Evolutionary conservation across 1,140 invertebrate genomes (phyloP).

Genomic region (Portunus trituberculatus): DNA sequence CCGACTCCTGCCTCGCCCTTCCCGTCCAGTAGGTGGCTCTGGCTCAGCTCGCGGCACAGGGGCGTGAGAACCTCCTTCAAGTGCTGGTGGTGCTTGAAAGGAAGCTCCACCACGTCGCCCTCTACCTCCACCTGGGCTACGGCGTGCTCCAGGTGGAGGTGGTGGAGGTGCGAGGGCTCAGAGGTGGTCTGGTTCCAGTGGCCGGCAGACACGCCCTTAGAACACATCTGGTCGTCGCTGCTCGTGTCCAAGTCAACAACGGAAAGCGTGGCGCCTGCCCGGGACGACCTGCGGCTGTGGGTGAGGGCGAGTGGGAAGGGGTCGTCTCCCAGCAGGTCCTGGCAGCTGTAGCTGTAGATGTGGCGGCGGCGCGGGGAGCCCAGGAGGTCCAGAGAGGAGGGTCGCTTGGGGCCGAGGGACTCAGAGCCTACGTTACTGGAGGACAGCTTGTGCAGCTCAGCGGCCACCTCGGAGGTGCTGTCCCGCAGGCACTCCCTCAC

Average conservation of each 20-base stretch:
- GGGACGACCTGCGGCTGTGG: not conserved
- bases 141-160: conserved; percentile 37
- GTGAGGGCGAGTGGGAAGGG: not conserved
- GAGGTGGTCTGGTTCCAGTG: conserved; percentile 61
- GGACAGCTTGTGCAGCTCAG: conserved; percentile 41
- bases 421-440: not conserved
- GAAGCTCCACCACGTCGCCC: conserved; percentile 56
- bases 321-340: conserved; percentile 59
- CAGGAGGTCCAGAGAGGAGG: conserved; percentile 49
- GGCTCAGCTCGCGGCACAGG: conserved; percentile 60
- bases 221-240: not conserved
- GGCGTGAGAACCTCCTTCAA: conserved; percentile 62
- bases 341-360: conserved; percentile 66
- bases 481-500: conserved; percentile 49
- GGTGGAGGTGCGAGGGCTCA: conserved; percentile 61
- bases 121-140: conserved; percentile 65
- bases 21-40: conserved; percentile 46
- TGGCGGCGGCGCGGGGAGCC: conserved; percentile 39
- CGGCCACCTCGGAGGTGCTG: conserved; percentile 55
- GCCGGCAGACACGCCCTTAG: not conserved
- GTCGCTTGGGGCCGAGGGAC: conserved; percentile 40
- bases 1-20: not conserved
- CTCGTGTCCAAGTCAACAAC: conserved; percentile 45
- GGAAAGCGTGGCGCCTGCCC: conserved; percentile 49
- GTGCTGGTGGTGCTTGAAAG: conserved; percentile 57